Percentiles rank a stretch among this genome's conserved stretches.
phyloP scores from a whole-genome alignment of 2,888 invertebrate genomes.

The Pseudolycoriella hygida region DNA sequence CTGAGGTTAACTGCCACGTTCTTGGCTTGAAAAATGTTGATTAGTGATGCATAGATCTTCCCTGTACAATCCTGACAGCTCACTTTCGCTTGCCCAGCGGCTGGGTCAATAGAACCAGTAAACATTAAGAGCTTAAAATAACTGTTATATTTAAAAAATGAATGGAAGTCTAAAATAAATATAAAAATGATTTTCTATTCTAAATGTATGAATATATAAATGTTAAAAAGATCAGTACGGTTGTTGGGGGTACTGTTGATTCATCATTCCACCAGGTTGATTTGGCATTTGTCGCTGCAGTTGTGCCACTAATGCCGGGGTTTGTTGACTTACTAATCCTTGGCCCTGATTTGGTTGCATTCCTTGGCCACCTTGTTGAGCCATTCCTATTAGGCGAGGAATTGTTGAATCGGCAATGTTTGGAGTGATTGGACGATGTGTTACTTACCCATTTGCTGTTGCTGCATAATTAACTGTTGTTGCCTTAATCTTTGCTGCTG shows the following conservation, averaged over 20 bases:
- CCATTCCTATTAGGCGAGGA: conserved; percentile 18
- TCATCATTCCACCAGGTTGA: conserved; percentile 20
- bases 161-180: too few relatives aligned
- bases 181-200: too few relatives aligned
- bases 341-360: conserved; percentile 22
- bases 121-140: too few relatives aligned
- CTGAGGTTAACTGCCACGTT: too few relatives aligned
- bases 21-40: too few relatives aligned
- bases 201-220: too few relatives aligned
- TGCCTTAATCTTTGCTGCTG: conserved; percentile 44
- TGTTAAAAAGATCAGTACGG: conserved; percentile 15
- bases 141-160: too few relatives aligned
- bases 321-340: conserved; percentile 34
- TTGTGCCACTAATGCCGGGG: conserved; percentile 45
- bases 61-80: too few relatives aligned
- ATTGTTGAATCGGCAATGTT: too few relatives aligned
- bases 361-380: conserved; percentile 20
- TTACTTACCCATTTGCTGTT: conserved; percentile 26
- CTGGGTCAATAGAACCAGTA: too few relatives aligned
- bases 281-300: conserved; percentile 40
- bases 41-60: too few relatives aligned
- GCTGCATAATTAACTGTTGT: conserved; percentile 51
- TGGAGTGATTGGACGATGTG: conserved; percentile 18
- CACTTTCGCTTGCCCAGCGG: too few relatives aligned
- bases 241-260: conserved; percentile 28